Conservation (phyloP, 2,888 invertebrate genomes). For the Chrysopilus asiliformis region DNA sequence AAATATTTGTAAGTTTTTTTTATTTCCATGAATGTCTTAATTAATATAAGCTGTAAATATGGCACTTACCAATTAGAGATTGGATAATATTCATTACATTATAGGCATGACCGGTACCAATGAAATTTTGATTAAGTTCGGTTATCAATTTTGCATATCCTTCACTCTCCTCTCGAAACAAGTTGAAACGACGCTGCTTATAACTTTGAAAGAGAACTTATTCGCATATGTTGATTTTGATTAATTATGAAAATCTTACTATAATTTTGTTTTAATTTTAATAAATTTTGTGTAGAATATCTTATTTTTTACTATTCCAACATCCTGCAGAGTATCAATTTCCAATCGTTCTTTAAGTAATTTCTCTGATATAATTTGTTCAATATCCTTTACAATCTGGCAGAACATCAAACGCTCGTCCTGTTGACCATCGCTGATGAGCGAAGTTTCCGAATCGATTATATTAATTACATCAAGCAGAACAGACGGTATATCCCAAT, state of each 20-base stretch:
- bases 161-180: conserved; percentile 97
- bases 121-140: conserved; percentile 77
- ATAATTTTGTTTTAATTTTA: conserved; percentile 93
- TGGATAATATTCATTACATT: conserved; percentile 77
- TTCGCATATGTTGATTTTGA: no score
- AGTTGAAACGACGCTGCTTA: conserved; percentile 97
- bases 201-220: no score
- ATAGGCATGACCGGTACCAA: conserved; percentile 48
- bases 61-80: conserved; percentile 70
- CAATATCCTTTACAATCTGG: conserved; percentile 63
- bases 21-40: no score
- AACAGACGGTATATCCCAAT: conserved; percentile 68
- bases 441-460: conserved; percentile 66
- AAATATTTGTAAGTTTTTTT: no score
- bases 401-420: conserved; percentile 65
- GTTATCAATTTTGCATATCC: conserved; percentile 94
- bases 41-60: no score
- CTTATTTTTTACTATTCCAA: conserved; percentile 77
- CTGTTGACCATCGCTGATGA: conserved; percentile 45
- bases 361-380: conserved; percentile 73
- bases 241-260: no score
- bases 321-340: conserved; percentile 85
- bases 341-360: conserved; percentile 84
- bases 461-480: conserved; percentile 74
- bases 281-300: conserved; percentile 90